Evolutionary conservation across 2,113 vertebrate species (phyloP).

Genomic region (Pituophis catenifer): DNA sequence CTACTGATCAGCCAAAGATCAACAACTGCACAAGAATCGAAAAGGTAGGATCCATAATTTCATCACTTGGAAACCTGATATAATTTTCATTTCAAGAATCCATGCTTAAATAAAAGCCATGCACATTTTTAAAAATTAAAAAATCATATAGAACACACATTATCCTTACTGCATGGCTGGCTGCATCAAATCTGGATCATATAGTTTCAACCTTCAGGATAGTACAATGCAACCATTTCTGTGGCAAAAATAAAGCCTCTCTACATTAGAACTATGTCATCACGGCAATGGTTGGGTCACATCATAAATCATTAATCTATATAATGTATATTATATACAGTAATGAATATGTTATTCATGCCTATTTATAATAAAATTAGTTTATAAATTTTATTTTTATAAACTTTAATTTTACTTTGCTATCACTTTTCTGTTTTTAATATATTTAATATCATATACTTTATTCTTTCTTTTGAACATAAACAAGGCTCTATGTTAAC

Average conservation of each 20-base stretch:
- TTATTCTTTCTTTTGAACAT: neutral
- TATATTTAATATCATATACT: neutral
- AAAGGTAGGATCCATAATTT: neutral
- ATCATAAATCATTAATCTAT: neutral
- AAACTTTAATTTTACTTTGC: neutral
- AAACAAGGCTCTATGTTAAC: neutral
- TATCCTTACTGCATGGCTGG: neutral
- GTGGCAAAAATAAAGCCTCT: neutral
- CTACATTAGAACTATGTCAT: neutral
- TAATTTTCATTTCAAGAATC: neutral
- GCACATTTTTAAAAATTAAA: neutral
- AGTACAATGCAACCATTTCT: neutral
- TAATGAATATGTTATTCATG: neutral
- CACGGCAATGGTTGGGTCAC: neutral
- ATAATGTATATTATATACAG: neutral
- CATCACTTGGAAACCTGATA: too few species aligned
- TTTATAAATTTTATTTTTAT: neutral
- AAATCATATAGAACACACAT: neutral
- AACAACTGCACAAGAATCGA: neutral
- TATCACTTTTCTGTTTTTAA: neutral
- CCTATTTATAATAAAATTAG: neutral
- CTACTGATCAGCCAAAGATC: neutral
- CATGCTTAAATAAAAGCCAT: neutral
- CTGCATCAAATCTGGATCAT: neutral
- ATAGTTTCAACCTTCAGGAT: neutral